These are phyloP conservation scores for Galleria mellonella DNA, from an alignment of 1,140 invertebrate species.

Conservation along the genomic window DNA sequence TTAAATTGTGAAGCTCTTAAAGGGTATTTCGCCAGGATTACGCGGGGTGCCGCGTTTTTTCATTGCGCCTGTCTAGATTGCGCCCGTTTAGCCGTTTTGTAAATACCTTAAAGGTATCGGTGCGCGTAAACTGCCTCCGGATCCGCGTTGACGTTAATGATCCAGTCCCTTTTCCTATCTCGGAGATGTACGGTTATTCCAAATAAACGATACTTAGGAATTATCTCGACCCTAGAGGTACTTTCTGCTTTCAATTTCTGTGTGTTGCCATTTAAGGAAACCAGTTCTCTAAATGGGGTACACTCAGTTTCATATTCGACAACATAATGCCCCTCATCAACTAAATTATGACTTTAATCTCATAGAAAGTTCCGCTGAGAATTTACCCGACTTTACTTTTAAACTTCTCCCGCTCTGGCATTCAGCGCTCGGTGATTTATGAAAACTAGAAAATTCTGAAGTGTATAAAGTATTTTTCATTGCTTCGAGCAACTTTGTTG, in stretches of 20 bases:
- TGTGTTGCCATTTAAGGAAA: conserved; percentile 41
- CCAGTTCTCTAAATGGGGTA: conserved; percentile 37
- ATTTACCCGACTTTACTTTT: conserved; percentile 59
- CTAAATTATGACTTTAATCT: conserved; percentile 67
- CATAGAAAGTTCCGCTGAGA: conserved; percentile 54
- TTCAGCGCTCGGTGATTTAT: conserved; percentile 65
- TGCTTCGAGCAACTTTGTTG: conserved; percentile 46
- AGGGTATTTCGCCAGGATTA: conserved; percentile 53
- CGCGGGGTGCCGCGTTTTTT: conserved; percentile 37
- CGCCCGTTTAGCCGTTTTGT: conserved; percentile 51
- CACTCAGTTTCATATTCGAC: conserved; percentile 54
- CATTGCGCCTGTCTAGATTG: conserved; percentile 44
- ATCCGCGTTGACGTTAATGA: conserved; percentile 63
- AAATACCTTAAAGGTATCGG: conserved; percentile 67
- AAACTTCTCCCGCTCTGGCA: conserved; percentile 51
- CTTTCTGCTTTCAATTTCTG: conserved; percentile 39
- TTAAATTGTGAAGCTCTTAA: conserved; percentile 65
- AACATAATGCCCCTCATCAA: conserved; percentile 58
- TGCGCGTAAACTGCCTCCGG: conserved; percentile 44
- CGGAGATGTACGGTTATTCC: conserved; percentile 47
- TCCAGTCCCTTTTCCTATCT: conserved; percentile 53
- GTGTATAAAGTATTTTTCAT: conserved; percentile 60
- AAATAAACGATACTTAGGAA: conserved; percentile 32
- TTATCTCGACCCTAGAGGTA: conserved; percentile 26
- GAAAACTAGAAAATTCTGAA: conserved; percentile 65